Evolutionary conservation across 2,113 vertebrate genomes (phyloP), one percentile per base, ranked within the genome.

Genomic region (Neolamprologus longior): DNA sequence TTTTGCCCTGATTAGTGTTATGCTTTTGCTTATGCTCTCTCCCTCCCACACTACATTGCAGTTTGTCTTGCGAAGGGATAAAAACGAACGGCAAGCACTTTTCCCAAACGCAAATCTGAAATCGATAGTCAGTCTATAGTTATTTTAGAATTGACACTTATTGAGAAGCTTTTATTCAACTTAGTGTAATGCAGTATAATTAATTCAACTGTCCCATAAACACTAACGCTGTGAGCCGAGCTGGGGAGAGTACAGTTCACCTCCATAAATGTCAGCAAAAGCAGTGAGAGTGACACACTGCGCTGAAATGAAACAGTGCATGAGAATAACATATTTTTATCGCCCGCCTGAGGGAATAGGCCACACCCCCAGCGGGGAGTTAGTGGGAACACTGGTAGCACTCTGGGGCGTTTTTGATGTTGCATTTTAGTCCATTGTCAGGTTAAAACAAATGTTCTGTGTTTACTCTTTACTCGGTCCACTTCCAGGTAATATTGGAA

Each of bases 1-100:
- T 93, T 93, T 91, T 91, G 76, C 17, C 11, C 84, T 33, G 37
- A 47, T 89, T 80, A 58, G 33, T 80, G 31, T 78, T 52, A 78
- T 52, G 73, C 45, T 33, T 52, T 71, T 6, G 26, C 47, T 35
- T 28, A 35, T 68, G 31, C 50, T 81, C 57, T 21, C 14, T 31
- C 24, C 17, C 17, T 13, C 54, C 10, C 80, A 13, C 3, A 24
- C 55, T 53, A 42, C 28, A 2, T 71, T 7, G 71, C 19, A 24
- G 10, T 37, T 52, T 28, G 14, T 79, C 37, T 81, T 58, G 6
- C 12, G 19, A 79, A 33, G 1, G 9, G 7, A 21, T 31, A 45
- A 19, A 81, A 24, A 19, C 4, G 11, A 15, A 26, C 1, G 0
- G 42, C 0, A 12, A 76, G 9, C 24, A 10, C 24, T 31, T 50